Percentiles rank a stretch among this genome's conserved stretches.
phyloP scores from a whole-genome alignment of 2,113 vertebrate species.

The Corythaeola cristata region DNA sequence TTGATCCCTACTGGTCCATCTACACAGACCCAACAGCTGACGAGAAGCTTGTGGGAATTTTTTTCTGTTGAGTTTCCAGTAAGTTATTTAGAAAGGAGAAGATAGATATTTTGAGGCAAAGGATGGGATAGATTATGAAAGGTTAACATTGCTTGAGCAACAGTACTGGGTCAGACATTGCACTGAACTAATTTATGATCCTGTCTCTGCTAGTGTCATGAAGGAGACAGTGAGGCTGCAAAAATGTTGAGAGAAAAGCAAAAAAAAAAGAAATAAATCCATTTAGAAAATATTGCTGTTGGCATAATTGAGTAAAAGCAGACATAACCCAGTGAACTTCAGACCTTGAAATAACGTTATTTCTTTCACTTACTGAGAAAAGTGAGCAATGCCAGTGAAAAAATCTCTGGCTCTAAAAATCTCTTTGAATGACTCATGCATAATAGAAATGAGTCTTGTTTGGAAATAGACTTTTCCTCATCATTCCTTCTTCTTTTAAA shows the following conservation, averaged over 20 bases:
- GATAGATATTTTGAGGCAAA: background rate
- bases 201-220: background rate
- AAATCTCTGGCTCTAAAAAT: background rate
- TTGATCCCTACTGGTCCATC: background rate
- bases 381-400: background rate
- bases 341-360: background rate
- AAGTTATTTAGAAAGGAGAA: background rate
- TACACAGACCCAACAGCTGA: background rate
- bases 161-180: background rate
- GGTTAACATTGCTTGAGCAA: background rate
- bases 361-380: background rate
- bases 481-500: background rate
- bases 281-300: slow-evolving; percentile 4
- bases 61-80: background rate
- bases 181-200: background rate
- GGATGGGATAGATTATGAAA: background rate
- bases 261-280: background rate
- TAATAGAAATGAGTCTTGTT: background rate
- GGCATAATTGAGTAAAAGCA: slow-evolving; percentile 18
- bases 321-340: slow-evolving; percentile 26
- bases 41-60: background rate
- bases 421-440: background rate
- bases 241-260: background rate
- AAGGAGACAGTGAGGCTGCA: slow-evolving; percentile 24
- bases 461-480: background rate